Conservation (phyloP, 2,888 invertebrate species). For the Cheiracanthium punctorium region DNA sequence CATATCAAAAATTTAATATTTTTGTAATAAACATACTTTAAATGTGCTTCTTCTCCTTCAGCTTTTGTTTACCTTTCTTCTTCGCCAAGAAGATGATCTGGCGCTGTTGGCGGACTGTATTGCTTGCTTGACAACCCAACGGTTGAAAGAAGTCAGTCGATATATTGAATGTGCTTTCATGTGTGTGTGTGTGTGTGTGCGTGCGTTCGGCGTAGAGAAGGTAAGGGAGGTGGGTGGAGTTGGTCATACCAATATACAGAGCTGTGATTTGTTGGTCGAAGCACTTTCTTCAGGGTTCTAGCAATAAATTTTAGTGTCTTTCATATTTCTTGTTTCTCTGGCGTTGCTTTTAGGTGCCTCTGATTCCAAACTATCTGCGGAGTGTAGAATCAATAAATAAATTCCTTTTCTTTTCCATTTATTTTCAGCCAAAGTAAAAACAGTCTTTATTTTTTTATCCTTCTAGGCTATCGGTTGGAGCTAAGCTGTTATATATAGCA, state of each 20-base stretch:
- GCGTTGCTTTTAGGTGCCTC: constrained; percentile 21
- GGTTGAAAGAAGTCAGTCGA: constrained; percentile 63
- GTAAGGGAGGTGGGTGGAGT: constrained; percentile 15
- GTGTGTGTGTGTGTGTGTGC: constrained; percentile 22
- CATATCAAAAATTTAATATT: too few species aligned
- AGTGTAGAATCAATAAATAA: constrained; percentile 10
- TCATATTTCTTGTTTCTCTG: constrained; percentile 57
- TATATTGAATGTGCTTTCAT: constrained; percentile 60
- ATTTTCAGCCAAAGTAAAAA: background rate
- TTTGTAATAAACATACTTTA: too few species aligned
- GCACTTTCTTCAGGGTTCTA: constrained; percentile 49
- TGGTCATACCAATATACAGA: constrained; percentile 65
- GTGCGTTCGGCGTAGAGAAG: background rate
- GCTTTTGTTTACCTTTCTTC: background rate
- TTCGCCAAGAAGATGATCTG: constrained; percentile 18
- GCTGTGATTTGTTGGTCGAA: constrained; percentile 64
- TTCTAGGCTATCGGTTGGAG: background rate
- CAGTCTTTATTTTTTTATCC: background rate
- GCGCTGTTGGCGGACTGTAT: constrained; percentile 42
- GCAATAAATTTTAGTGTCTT: constrained; percentile 66
- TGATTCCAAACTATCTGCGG: constrained; percentile 15
- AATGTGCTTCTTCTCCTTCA: background rate
- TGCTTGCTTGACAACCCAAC: constrained; percentile 44
- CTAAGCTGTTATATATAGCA: background rate
- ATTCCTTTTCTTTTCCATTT: background rate